Base-by-base conservation (phyloP, 1,140 invertebrate genomes). In the Meloidogyne floridensis region DNA sequence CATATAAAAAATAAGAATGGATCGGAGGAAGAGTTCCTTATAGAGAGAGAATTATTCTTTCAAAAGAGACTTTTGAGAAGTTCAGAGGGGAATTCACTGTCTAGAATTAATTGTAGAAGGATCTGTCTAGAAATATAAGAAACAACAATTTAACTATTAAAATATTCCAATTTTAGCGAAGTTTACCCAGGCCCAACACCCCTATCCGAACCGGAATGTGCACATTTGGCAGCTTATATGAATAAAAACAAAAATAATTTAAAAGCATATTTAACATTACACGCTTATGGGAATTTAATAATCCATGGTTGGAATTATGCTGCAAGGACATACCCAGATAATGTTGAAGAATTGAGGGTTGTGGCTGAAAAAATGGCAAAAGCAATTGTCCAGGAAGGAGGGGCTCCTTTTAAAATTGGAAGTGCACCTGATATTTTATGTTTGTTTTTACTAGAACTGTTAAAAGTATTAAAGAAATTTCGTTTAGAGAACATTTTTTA, bases 271-370 rank as follows among this genome's bases (percentile, higher is more conserved):
- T 73, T 89, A 72, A 84, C 87, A 42, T 72, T 89, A 54, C 88
- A 89, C 74, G 86, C 88, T 10, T 90, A 83, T 78, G 86, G 84
- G 71, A 91, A 91, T 82, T 86, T 89, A 77, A 90, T 91, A 87
- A 86, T 92, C 8, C 90, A 90, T 80, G 91, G 91, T 2, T 92
- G 90, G 90, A 91, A 91, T 20, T 91, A 91, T 76, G 85, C 86
- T 74, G n/a, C 18, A 6, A 75, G 80, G 1, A 85, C 85, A 9
- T 77, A 84, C n/a, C 90, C 91, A 3, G 20, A 80, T 2, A 90
- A 91, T 84, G 84, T 86, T 10, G 11, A 56, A 8, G 88, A 91
- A 53, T 80, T 92, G 82, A 85, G 20, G n/a, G 7, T 8, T 11
- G 70, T 82, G 2, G 88, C 72, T 13, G 72, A 82, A 65, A 53